Percentiles rank a stretch among this genome's conserved stretches.
phyloP scores from a whole-genome alignment of 1,140 invertebrate species.

The Chironomus striatipennis region DNA sequence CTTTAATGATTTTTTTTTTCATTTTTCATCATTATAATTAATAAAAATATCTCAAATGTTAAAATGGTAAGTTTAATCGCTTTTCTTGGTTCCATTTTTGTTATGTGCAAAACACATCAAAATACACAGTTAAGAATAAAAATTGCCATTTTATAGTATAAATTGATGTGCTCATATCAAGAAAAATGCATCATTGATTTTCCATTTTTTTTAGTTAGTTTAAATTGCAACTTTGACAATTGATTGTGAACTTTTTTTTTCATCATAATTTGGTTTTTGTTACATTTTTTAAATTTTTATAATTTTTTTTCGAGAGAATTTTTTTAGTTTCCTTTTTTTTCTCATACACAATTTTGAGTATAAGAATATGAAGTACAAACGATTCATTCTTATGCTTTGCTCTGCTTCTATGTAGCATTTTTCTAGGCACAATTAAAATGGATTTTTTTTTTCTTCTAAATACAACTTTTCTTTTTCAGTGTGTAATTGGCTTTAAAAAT shows the following conservation, averaged over 20 bases:
- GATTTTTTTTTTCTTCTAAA: slow-evolving; percentile 18
- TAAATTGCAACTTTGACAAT: background rate
- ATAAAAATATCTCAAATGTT: slow-evolving; percentile 10
- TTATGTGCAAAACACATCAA: slow-evolving; percentile 1
- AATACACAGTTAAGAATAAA: background rate
- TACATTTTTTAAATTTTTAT: background rate
- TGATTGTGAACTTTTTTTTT: too few species aligned
- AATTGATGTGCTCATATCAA: background rate
- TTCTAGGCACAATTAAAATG: slow-evolving; percentile 3
- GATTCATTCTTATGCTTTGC: slow-evolving; percentile 12
- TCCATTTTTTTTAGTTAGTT: background rate
- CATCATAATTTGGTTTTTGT: background rate
- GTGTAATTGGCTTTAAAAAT: slow-evolving; percentile 24
- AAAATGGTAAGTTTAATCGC: slow-evolving; percentile 13
- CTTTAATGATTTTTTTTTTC: too few species aligned
- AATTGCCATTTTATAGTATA: background rate
- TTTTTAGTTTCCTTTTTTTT: too few species aligned
- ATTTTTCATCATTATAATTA: background rate
- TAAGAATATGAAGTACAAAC: background rate
- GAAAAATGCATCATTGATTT: background rate
- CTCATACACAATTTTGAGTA: background rate
- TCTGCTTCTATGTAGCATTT: slow-evolving; percentile 10
- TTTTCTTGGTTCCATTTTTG: slow-evolving; percentile 12
- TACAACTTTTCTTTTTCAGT: slow-evolving; percentile 16
- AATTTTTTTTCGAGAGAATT: background rate